phyloP scores from a whole-genome alignment of 2,888 invertebrate genomes.

The Polydesmus complanatus region DNA sequence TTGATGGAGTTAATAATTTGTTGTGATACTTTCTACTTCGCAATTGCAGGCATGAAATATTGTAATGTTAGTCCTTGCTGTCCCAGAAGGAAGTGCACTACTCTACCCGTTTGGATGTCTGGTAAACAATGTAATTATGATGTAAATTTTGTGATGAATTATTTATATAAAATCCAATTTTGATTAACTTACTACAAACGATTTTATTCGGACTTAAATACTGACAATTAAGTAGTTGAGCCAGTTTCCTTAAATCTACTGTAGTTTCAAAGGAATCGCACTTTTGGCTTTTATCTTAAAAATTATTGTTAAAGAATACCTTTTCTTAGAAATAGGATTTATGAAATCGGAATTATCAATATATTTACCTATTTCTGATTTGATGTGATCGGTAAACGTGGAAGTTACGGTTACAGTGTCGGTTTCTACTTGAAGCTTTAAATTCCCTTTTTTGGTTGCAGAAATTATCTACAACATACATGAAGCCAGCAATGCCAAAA shows the following conservation, averaged over 20 bases:
- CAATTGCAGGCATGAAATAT: slow-evolving; percentile 57
- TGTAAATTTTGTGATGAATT: background rate
- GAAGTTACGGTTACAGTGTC: slow-evolving; percentile 67
- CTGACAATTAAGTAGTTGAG: slow-evolving; percentile 63
- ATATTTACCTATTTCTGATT: slow-evolving; percentile 39
- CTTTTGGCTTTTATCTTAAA: background rate
- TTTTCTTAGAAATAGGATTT: too few relatives aligned
- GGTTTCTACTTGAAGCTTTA: slow-evolving; percentile 53
- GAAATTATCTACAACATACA: too few relatives aligned
- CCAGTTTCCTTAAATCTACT: slow-evolving; percentile 64
- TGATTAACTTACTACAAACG: slow-evolving; percentile 42
- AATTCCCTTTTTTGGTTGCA: background rate
- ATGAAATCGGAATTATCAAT: slow-evolving; percentile 17
- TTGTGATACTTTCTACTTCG: too few relatives aligned
- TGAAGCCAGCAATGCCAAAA: too few relatives aligned
- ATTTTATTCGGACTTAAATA: slow-evolving; percentile 57
- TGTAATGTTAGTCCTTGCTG: slow-evolving; percentile 61
- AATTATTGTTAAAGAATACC: background rate
- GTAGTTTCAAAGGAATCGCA: slow-evolving; percentile 28
- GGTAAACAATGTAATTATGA: slow-evolving; percentile 20
- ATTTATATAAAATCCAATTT: background rate
- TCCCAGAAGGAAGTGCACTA: slow-evolving; percentile 58
- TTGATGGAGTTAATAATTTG: too few relatives aligned
- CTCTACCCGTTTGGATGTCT: slow-evolving; percentile 56
- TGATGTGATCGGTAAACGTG: slow-evolving; percentile 57